Conservation (phyloP, 2,888 invertebrate species). For the Lamellibrachia columna region DNA sequence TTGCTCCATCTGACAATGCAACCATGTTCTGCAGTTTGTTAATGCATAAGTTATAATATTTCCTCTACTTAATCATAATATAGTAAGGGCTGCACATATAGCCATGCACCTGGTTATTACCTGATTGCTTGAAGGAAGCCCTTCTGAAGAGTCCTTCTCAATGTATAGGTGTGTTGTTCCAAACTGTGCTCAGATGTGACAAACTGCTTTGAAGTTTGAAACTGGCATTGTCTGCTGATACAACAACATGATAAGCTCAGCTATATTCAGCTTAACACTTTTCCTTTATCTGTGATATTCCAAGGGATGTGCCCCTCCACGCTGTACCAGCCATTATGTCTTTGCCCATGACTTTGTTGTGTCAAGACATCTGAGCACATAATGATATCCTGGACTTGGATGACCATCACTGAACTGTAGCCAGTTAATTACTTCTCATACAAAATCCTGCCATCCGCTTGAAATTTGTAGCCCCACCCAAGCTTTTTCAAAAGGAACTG, state of each 20-base stretch:
- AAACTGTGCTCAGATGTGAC: not conserved
- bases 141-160: not conserved
- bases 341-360: not conserved
- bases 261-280: constrained; percentile 4
- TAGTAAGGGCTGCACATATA: not conserved
- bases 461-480: not conserved
- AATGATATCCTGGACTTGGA: not conserved
- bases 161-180: not conserved
- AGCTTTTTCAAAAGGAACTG: not conserved
- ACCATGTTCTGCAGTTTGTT: not conserved
- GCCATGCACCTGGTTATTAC: not conserved
- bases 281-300: not conserved
- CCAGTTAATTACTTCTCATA: constrained; percentile 3
- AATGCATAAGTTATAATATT: not conserved
- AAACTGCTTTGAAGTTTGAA: not conserved
- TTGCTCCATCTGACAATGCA: not conserved
- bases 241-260: not conserved
- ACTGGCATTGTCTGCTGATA: not conserved
- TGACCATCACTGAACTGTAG: not conserved
- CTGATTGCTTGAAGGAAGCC: not conserved
- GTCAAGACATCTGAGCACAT: constrained; percentile 1
- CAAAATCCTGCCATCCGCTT: not conserved
- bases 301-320: not conserved
- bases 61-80: not conserved
- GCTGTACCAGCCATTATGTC: not conserved